A percentile compares a stretch with the other conserved stretches of the same genome.
These are phyloP conservation scores for Nemapogon koenigi DNA, from an alignment of 2,888 invertebrate genomes.

Conservation along the genomic window DNA sequence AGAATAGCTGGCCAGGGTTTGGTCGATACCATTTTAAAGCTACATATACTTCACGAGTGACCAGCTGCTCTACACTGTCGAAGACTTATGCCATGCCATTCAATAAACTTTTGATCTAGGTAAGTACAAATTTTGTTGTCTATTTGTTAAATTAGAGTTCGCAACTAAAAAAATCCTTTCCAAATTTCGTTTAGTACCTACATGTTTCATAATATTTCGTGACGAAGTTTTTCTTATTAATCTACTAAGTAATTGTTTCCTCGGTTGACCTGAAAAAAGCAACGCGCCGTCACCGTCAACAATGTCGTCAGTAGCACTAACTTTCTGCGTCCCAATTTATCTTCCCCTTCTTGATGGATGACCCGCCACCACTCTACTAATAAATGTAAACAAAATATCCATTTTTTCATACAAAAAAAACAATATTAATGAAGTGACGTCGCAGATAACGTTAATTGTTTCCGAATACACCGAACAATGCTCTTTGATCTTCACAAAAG, in stretches of 20 bases:
- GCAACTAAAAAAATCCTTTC: no score
- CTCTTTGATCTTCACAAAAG: constrained; percentile 33
- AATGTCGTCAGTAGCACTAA: constrained; percentile 21
- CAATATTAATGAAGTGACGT: constrained; percentile 44
- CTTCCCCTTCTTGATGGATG: constrained; percentile 53
- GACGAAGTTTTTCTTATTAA: constrained; percentile 8
- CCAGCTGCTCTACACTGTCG: no score
- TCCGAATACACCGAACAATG: constrained; percentile 31
- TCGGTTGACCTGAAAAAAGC: constrained; percentile 8
- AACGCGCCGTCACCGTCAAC: constrained; percentile 10
- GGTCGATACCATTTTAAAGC: no score
- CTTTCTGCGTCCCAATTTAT: constrained; percentile 37
- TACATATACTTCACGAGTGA: no score
- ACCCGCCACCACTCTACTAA: constrained; percentile 47
- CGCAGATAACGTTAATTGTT: constrained; percentile 53
- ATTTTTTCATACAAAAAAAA: constrained; percentile 28
- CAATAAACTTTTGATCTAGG: no score
- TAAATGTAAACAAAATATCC: constrained; percentile 60
- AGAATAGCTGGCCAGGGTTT: no score
- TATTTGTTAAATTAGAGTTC: no score
- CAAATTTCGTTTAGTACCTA: constrained; percentile 1
- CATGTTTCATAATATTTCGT: constrained; percentile 5
- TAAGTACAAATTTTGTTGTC: no score
- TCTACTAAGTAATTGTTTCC: constrained; percentile 11
- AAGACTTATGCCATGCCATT: no score